A percentile compares a stretch with the other conserved stretches of the same genome.
Conservation (phyloP, 1,140 invertebrate species). For the Leptestheria dahalacensis region DNA sequence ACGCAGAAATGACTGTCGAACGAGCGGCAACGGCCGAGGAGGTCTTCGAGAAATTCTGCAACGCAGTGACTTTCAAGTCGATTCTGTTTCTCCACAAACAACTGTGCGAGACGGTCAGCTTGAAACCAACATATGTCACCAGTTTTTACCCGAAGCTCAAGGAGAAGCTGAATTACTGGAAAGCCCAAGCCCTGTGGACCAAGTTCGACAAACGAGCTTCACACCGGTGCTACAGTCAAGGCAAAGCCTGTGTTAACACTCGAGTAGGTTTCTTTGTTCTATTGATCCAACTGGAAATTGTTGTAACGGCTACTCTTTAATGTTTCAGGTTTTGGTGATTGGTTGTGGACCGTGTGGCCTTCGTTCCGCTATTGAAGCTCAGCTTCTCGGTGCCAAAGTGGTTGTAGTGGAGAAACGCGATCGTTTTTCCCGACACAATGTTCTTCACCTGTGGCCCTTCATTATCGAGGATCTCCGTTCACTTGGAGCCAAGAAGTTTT, state of each 20-base stretch:
- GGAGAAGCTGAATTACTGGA: slow-evolving; percentile 74
- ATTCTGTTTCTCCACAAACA: slow-evolving; percentile 67
- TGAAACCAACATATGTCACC: slow-evolving; percentile 65
- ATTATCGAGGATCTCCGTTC: slow-evolving; percentile 88
- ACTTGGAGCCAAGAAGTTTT: slow-evolving; percentile 96
- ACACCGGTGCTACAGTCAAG: slow-evolving; percentile 80
- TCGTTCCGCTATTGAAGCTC: slow-evolving; percentile 87
- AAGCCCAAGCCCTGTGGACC: slow-evolving; percentile 83
- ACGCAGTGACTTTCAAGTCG: slow-evolving; percentile 76
- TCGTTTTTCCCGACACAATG: slow-evolving; percentile 91
- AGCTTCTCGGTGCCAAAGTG: slow-evolving; percentile 88
- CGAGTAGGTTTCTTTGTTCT: too few species aligned
- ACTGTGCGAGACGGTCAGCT: slow-evolving; percentile 67
- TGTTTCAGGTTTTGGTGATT: slow-evolving; percentile 60
- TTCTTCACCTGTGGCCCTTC: slow-evolving; percentile 96
- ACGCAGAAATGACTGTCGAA: neutral
- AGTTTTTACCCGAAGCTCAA: slow-evolving; percentile 82
- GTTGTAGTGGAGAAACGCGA: slow-evolving; percentile 83
- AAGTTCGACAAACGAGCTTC: slow-evolving; percentile 84
- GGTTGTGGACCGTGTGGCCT: slow-evolving; percentile 91
- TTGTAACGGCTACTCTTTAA: slow-evolving; percentile 1
- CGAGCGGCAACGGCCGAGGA: slow-evolving; percentile 53
- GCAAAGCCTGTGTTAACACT: slow-evolving; percentile 64
- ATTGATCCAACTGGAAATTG: neutral
- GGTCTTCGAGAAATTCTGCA: slow-evolving; percentile 80